A percentile compares a stretch with the other conserved stretches of the same genome.
These are phyloP conservation scores for Actinemys pallida DNA, from an alignment of 2,113 vertebrate genomes.

Conservation along the genomic window DNA sequence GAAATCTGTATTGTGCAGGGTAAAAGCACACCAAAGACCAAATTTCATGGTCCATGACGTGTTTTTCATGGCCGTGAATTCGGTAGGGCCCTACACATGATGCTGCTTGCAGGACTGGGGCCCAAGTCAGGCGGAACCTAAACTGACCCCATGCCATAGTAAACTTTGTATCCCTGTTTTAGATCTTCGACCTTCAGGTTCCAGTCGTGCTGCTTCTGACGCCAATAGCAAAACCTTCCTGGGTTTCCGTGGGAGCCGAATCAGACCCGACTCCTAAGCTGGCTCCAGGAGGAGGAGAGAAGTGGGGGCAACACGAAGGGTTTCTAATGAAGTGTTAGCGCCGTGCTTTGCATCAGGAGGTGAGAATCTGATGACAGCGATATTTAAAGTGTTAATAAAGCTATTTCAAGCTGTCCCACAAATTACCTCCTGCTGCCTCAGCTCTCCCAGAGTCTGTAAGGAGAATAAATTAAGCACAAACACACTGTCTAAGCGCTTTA, in stretches of 20 bases:
- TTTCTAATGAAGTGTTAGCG: not conserved
- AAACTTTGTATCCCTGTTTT: not conserved
- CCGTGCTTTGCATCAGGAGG: not conserved
- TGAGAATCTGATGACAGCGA: not conserved
- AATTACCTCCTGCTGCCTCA: constrained; percentile 28
- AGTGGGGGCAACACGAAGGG: not conserved
- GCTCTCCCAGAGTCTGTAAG: not conserved
- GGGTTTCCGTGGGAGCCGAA: not conserved
- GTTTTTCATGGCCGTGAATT: no score
- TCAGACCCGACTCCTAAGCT: not conserved
- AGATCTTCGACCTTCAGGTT: not conserved
- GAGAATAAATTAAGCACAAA: not conserved
- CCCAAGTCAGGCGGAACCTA: not conserved
- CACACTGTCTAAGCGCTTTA: not conserved
- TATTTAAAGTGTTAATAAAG: not conserved
- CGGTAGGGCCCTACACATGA: no score
- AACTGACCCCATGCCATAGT: not conserved
- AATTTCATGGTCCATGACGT: no score
- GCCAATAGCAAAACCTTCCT: not conserved
- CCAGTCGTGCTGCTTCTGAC: not conserved
- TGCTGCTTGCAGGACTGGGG: not conserved
- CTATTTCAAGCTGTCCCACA: not conserved
- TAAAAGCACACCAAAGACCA: no score
- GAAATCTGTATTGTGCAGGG: no score
- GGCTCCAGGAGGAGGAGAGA: rapidly evolving